Percentiles rank a stretch among this genome's conserved stretches.
These are phyloP conservation scores for Axinella damicornis DNA, from an alignment of 37 sponge, comb jelly and placozoan genomes.

Conservation along the genomic window DNA sequence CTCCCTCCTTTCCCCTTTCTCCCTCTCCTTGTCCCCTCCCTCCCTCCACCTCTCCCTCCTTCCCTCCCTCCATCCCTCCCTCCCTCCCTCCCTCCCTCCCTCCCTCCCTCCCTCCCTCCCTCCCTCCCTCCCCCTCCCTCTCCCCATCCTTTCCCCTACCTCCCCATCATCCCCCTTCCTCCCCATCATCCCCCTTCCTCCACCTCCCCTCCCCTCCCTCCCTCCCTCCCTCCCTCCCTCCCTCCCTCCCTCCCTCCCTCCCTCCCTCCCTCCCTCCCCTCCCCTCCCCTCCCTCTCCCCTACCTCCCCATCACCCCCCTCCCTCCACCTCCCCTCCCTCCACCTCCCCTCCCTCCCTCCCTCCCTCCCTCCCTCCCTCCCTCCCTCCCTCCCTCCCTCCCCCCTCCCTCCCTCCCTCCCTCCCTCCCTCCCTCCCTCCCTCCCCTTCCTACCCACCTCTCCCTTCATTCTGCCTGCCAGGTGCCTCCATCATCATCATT, in stretches of 20 bases:
- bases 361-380: too few relatives aligned
- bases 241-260: not conserved
- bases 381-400: too few relatives aligned
- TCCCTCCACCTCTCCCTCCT: too few relatives aligned
- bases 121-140: not conserved
- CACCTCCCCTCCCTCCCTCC: too few relatives aligned
- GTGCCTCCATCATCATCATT: slow-evolving; percentile 71
- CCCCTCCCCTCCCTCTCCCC: not conserved
- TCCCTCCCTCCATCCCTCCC: not conserved
- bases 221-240: not conserved
- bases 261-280: too few relatives aligned
- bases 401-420: not conserved
- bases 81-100: too few relatives aligned
- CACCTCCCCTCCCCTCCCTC: not conserved
- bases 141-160: slow-evolving; percentile 24
- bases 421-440: not conserved
- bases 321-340: not conserved
- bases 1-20: too few relatives aligned
- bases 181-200: not conserved
- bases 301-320: not conserved
- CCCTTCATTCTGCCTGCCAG: not conserved
- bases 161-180: slow-evolving; percentile 65
- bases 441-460: not conserved
- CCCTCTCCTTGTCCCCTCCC: too few relatives aligned
- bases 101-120: too few relatives aligned